phyloP scores from a whole-genome alignment of 2,888 invertebrate species.

The Diabrotica balteata region DNA sequence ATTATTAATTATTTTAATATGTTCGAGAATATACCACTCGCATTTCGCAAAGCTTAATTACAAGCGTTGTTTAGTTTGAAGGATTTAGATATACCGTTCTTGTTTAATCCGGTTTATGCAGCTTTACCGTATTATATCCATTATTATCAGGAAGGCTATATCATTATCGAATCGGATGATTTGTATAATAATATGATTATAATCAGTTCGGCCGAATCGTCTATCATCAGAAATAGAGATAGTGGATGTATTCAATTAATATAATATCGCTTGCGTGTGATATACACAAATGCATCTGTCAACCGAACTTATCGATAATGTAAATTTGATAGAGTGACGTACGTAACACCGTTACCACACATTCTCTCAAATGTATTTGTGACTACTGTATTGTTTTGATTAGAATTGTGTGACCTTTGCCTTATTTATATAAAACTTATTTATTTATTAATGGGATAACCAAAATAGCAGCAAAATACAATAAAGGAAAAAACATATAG shows the following conservation, averaged over 20 bases:
- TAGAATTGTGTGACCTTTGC: no score
- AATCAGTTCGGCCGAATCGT: constrained; percentile 33
- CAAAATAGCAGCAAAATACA: no score
- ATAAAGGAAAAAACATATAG: no score
- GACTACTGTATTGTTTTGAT: no score
- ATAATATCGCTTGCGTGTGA: constrained; percentile 33
- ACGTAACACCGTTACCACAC: constrained; percentile 11
- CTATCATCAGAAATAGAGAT: constrained; percentile 33
- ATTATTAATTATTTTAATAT: no score
- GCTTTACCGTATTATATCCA: neutral
- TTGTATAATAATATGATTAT: constrained; percentile 33
- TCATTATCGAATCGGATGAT: constrained; percentile 29
- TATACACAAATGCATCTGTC: constrained; percentile 24
- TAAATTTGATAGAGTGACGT: constrained; percentile 22
- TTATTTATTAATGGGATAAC: no score
- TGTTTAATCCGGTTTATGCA: no score
- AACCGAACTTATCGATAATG: constrained; percentile 18
- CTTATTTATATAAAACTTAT: no score
- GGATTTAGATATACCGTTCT: no score
- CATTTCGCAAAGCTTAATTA: no score
- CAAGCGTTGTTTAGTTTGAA: no score
- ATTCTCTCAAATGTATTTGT: neutral
- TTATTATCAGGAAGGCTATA: constrained; percentile 20
- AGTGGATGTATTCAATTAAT: constrained; percentile 33
- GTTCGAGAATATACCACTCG: no score